Evolutionary conservation across 2,888 invertebrate species (phyloP), one percentile per base, ranked within the genome.

Genomic region (Cecidostiba fungosa): DNA sequence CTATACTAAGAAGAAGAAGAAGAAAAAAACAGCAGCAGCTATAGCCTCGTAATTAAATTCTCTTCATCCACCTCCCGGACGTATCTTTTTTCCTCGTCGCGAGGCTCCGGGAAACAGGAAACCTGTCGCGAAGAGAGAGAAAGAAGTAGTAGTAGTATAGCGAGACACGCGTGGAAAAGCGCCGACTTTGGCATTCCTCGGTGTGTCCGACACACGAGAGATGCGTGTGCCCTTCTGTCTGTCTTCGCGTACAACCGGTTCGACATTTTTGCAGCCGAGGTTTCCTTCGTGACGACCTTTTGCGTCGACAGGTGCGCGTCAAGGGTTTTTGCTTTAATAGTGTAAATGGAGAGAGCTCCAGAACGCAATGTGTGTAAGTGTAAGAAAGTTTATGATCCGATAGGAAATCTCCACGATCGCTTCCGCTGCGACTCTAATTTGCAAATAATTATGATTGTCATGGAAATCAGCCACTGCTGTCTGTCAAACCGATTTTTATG

Each of bases 31-130:
- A 23, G 26, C 10, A 23, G 66, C 66, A 26, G 26, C 26, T 70
- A n/a, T n/a, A 23, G 47, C 47, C 66, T 73, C 77, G 83, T 83
- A 83, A 83, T 83, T 83, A 77, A 83, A 83, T 77, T 77, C 83
- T 72, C 77, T 78, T 77, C 39, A 73, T 72, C 72, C 77, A 73
- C 32, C 47, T 69, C 66, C 23, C 29, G 43, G 16, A 19, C 66
- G 23, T 47, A 10, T 54, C 77, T 70, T 77, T 39, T 59, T 69
- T 59, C 36, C 47, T 47, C 74, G 43, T 26, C 72, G 14, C 14
- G 69, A 50, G 12, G 29, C 47, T 62, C 76, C 83, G 70, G 76
- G 77, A 77, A 83, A 70, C 59, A 47, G 72, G 70, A 72, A 83
- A 83, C 77, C 72, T 39, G 83, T 82, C 72, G 73, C 59, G 8